A percentile compares a stretch with the other conserved stretches of the same genome.
Evolutionary conservation across 2,888 invertebrate genomes (phyloP).

Genomic region (Zaprionus obscuricornis): DNA sequence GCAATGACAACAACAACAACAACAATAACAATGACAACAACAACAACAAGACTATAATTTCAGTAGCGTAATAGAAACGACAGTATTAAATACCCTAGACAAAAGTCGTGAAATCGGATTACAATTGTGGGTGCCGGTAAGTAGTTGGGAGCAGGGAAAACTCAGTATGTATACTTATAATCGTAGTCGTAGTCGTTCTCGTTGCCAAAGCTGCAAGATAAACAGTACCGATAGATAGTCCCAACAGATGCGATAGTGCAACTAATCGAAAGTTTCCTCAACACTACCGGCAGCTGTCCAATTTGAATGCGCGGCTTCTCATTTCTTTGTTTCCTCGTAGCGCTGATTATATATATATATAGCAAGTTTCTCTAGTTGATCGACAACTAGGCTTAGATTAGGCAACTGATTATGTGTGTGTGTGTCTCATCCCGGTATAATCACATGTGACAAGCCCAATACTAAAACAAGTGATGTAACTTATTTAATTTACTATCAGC

Average conservation of each 20-base stretch:
- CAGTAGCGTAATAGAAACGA: conserved; percentile 63
- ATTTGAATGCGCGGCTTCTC: conserved; percentile 46
- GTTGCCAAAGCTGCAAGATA: background rate
- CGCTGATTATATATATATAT: background rate
- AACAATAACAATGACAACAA: conserved; percentile 32
- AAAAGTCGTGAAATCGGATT: conserved; percentile 59
- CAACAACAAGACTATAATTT: conserved; percentile 38
- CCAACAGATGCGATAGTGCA: background rate
- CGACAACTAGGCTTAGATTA: conserved; percentile 3
- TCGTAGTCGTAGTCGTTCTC: background rate
- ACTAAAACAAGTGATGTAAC: no score
- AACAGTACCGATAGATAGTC: no score
- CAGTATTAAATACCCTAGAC: conserved; percentile 68
- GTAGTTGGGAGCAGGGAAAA: no score
- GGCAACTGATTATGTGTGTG: background rate
- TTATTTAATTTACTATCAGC: no score
- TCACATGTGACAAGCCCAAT: no score
- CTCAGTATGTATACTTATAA: no score
- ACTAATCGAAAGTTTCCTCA: conserved; percentile 5
- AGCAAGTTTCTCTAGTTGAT: conserved; percentile 28
- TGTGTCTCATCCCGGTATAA: background rate
- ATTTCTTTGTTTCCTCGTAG: conserved; percentile 51
- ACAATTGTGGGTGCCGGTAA: no score
- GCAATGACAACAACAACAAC: no score
- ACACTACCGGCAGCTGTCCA: conserved; percentile 74